A percentile compares a stretch with the other conserved stretches of the same genome.
Evolutionary conservation across 2,888 invertebrate species (phyloP).

Genomic region (Heteromyza rotundicornis): DNA sequence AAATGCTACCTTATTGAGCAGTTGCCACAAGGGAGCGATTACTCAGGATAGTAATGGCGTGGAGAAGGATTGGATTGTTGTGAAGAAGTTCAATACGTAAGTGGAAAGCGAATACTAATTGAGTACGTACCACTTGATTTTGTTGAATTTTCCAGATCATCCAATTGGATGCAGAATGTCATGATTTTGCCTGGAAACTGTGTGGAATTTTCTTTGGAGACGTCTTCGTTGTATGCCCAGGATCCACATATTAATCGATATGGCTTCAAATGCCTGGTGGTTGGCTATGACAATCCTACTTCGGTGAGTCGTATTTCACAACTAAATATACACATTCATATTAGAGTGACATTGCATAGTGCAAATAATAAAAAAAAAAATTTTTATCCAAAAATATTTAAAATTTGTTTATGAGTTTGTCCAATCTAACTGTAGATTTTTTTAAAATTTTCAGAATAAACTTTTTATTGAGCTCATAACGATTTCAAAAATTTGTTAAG

Average conservation of each 20-base stretch:
- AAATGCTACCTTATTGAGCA: conserved; percentile 46
- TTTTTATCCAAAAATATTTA: too few relatives aligned
- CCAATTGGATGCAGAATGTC: conserved; percentile 83
- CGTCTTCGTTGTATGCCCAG: conserved; percentile 92
- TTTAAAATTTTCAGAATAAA: not conserved
- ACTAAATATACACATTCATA: too few relatives aligned
- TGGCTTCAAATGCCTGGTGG: conserved; percentile 79
- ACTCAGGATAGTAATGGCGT: conserved; percentile 38
- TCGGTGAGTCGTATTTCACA: too few relatives aligned
- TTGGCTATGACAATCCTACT: conserved; percentile 81
- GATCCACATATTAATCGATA: conserved; percentile 83
- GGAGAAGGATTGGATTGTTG: conserved; percentile 68
- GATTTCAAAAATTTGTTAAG: not conserved
- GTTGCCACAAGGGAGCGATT: conserved; percentile 38
- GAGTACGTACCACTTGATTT: too few relatives aligned
- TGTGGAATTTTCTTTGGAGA: conserved; percentile 93
- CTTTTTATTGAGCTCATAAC: not conserved
- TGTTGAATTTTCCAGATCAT: conserved; percentile 48
- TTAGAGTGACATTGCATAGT: too few relatives aligned
- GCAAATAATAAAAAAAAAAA: too few relatives aligned
- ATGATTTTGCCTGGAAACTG: conserved; percentile 91
- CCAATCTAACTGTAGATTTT: too few relatives aligned
- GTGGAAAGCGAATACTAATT: conserved; percentile 27
- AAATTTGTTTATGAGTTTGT: too few relatives aligned
- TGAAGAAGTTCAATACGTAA: conserved; percentile 70